A percentile compares a stretch with the other conserved stretches of the same genome.
Conservation (phyloP, 2,888 invertebrate species). For the Listrodromus nycthemerus region DNA sequence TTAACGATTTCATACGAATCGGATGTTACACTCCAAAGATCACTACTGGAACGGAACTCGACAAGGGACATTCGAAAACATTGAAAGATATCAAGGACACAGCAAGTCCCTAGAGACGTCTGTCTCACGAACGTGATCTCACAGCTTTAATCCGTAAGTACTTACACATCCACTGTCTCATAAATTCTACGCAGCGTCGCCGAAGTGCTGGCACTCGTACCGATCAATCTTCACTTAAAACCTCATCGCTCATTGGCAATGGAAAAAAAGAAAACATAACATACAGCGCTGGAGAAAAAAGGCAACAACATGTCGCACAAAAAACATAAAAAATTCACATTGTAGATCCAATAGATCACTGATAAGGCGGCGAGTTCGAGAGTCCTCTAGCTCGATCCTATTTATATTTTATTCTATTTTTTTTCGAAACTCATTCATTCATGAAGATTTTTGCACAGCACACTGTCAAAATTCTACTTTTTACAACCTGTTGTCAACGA, state of each 20-base stretch:
- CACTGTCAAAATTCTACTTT: too few relatives aligned
- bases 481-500: too few relatives aligned
- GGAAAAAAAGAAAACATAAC: neutral
- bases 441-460: neutral
- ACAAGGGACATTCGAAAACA: constrained; percentile 2
- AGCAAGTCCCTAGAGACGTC: neutral
- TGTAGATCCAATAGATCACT: constrained; percentile 43
- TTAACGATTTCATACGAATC: neutral
- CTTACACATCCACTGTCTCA: neutral
- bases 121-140: neutral
- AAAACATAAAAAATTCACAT: neutral
- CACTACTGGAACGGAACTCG: neutral
- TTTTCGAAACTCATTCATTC: neutral
- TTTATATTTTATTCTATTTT: constrained; percentile 15
- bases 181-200: neutral
- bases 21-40: neutral
- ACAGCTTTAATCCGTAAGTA: neutral
- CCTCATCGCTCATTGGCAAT: neutral
- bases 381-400: neutral
- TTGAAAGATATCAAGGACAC: neutral
- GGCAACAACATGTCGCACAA: neutral
- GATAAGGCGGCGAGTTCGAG: constrained; percentile 2
- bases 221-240: constrained; percentile 3
- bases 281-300: neutral
- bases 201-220: neutral